Percentiles rank a stretch among this genome's conserved stretches.
Evolutionary conservation across 2,797 vertebrate genomes (phyloP).

Genomic region (Mycteria americana): DNA sequence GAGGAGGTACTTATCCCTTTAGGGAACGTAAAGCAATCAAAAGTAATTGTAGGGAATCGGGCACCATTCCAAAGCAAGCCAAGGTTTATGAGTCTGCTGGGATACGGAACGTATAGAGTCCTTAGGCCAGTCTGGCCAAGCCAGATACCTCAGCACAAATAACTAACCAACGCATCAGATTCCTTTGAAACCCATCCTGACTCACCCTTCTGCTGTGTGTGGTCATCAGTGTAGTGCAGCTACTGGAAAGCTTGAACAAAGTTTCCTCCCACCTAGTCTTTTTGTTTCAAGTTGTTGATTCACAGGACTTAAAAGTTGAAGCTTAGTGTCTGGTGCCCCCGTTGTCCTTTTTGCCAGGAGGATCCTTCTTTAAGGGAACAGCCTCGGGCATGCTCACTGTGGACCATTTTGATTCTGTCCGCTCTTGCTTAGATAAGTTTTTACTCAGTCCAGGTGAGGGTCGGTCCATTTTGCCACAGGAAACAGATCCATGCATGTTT

Average conservation of each 20-base stretch:
- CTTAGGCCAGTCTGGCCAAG: constrained; percentile 17
- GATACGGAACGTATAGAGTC: background rate
- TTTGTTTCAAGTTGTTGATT: background rate
- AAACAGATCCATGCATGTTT: background rate
- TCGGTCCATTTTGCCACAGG: background rate
- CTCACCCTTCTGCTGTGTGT: background rate
- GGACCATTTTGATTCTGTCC: background rate
- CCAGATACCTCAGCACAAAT: background rate
- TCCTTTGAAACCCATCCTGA: background rate
- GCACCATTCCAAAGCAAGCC: constrained; percentile 29
- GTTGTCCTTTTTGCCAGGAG: background rate
- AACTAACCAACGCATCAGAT: background rate
- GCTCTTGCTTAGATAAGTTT: background rate
- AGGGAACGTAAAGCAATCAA: constrained; percentile 18
- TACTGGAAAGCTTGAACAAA: background rate
- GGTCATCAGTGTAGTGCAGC: background rate
- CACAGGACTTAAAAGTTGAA: background rate
- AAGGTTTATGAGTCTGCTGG: constrained; percentile 1
- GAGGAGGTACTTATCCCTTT: background rate
- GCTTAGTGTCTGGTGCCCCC: background rate
- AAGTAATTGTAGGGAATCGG: background rate
- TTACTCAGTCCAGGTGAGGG: background rate
- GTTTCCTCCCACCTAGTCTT: background rate
- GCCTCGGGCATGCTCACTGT: background rate
- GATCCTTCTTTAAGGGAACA: background rate